Conservation (phyloP, 2,888 invertebrate genomes). For the Bhutanitis thaidina region DNA sequence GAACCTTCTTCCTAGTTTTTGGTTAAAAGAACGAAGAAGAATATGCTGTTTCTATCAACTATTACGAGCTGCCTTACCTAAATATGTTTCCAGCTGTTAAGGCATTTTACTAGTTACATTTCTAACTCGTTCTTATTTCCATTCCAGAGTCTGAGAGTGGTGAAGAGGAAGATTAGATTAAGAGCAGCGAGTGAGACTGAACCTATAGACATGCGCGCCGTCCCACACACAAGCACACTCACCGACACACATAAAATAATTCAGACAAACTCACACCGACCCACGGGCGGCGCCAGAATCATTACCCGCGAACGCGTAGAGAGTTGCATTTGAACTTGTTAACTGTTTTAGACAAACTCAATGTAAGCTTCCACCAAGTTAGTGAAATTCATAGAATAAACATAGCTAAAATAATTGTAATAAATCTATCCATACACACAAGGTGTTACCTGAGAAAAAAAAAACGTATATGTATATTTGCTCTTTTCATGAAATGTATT, state of each 20-base stretch:
- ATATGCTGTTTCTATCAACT: too few species aligned
- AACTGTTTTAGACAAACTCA: background rate
- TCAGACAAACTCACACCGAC: slow-evolving; percentile 14
- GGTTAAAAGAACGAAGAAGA: too few species aligned
- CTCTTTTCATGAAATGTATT: background rate
- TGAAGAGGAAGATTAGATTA: slow-evolving; percentile 76
- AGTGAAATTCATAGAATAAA: background rate
- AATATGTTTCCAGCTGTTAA: too few species aligned
- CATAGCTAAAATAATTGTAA: background rate
- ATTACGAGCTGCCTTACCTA: too few species aligned
- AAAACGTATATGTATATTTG: slow-evolving; percentile 17
- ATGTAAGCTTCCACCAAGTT: background rate
- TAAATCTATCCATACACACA: background rate
- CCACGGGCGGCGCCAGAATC: slow-evolving; percentile 20
- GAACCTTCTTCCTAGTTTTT: too few species aligned
- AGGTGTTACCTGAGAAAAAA: background rate
- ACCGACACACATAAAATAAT: slow-evolving; percentile 17
- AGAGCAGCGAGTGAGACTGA: slow-evolving; percentile 76
- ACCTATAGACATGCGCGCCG: slow-evolving; percentile 34
- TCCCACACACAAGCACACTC: slow-evolving; percentile 31
- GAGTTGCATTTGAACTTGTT: slow-evolving; percentile 2
- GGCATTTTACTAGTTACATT: too few species aligned
- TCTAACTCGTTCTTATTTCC: too few species aligned
- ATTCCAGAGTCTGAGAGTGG: slow-evolving; percentile 76
- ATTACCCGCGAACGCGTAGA: slow-evolving; percentile 10